Percentiles rank a stretch among this genome's conserved stretches.
These are phyloP conservation scores for Drosophila bocqueti DNA, from an alignment of 1,140 invertebrate genomes.

Conservation along the genomic window DNA sequence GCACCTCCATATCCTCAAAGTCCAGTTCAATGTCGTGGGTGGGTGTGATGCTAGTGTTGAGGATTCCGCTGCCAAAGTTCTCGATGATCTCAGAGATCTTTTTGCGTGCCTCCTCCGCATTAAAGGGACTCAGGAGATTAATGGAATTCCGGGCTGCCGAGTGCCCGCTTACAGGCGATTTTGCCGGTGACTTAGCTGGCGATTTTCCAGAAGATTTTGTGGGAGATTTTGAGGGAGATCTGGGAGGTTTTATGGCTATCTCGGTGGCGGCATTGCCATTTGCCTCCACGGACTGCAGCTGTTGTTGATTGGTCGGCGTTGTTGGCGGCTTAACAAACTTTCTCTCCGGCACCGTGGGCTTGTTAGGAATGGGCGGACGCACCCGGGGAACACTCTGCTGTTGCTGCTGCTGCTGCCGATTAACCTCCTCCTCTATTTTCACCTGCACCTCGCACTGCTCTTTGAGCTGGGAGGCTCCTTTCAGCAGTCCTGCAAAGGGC, in stretches of 20 bases:
- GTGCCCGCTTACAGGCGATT: slow-evolving; percentile 56
- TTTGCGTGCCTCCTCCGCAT: slow-evolving; percentile 97
- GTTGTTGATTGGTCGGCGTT: slow-evolving; percentile 56
- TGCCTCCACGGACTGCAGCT: slow-evolving; percentile 48
- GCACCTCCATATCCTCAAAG: slow-evolving; percentile 78
- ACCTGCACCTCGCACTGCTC: slow-evolving; percentile 49
- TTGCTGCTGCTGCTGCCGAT: slow-evolving; percentile 52
- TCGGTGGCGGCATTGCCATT: slow-evolving; percentile 51
- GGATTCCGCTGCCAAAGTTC: slow-evolving; percentile 91
- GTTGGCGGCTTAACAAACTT: slow-evolving; percentile 70
- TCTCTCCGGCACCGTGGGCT: slow-evolving; percentile 66
- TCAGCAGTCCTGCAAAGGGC: slow-evolving; percentile 93
- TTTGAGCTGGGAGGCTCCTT: slow-evolving; percentile 88
- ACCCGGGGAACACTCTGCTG: slow-evolving; percentile 45
- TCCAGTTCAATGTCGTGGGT: slow-evolving; percentile 79
- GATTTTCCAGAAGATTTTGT: slow-evolving; percentile 52
- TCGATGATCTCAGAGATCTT: slow-evolving; percentile 98
- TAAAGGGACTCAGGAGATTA: slow-evolving; percentile 92
- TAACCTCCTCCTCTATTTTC: slow-evolving; percentile 27
- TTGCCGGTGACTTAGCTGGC: slow-evolving; percentile 51
- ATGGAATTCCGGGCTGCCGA: slow-evolving; percentile 85
- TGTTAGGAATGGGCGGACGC: slow-evolving; percentile 64
- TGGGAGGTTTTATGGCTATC: slow-evolving; percentile 29
- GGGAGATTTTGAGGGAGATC: slow-evolving; percentile 40
- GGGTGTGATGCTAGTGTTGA: slow-evolving; percentile 77